Percentiles rank a stretch among this genome's conserved stretches.
Conservation (phyloP, 2,797 vertebrate genomes). For the Decapterus maruadsi region DNA sequence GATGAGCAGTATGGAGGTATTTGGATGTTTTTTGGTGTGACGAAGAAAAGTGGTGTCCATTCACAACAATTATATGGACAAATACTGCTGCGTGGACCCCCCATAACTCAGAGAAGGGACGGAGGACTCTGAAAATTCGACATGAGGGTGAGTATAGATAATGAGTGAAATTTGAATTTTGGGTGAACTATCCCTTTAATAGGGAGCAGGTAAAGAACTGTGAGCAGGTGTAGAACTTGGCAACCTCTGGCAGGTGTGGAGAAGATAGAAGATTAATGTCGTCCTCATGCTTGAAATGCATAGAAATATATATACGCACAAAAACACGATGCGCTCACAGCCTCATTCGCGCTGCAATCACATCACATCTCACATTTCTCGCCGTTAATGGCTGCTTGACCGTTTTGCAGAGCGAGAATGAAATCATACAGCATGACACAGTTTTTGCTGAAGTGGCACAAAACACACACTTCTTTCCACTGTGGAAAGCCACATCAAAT, state of each 20-base stretch:
- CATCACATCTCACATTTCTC: not conserved
- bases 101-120: no score
- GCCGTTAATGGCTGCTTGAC: not conserved
- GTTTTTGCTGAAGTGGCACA: constrained; percentile 17
- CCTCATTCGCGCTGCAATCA: no score
- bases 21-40: no score
- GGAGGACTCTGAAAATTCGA: no score
- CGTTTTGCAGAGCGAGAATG: not conserved
- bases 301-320: not conserved
- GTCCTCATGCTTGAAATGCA: not conserved
- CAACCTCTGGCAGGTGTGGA: no score
- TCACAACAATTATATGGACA: no score
- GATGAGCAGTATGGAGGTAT: no score
- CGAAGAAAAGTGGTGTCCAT: no score
- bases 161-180: no score
- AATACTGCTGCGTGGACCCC: no score
- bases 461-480: constrained; percentile 10
- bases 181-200: no score
- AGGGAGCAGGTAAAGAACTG: not conserved
- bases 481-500: constrained; percentile 10
- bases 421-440: not conserved
- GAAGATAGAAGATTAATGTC: not conserved
- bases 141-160: no score
- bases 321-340: not conserved
- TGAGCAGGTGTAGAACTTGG: not conserved